phyloP scores from a whole-genome alignment of 2,888 invertebrate genomes.

The Neoscelio sp. region DNA sequence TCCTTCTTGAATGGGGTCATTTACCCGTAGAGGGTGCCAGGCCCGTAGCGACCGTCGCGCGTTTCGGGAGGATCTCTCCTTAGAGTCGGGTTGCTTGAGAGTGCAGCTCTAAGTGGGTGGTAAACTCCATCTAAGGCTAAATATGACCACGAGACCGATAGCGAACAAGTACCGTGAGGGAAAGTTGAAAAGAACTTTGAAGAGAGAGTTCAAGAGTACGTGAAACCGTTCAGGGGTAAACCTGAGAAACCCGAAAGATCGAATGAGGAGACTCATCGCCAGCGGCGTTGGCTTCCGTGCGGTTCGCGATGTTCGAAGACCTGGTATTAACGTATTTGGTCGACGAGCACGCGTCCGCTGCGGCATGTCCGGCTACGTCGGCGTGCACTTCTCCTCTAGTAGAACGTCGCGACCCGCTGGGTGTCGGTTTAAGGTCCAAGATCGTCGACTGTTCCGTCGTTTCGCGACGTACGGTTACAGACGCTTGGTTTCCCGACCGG shows the following conservation, averaged over 20 bases:
- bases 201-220: constrained; percentile 83
- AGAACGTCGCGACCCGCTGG: constrained; percentile 85
- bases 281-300: constrained; percentile 69
- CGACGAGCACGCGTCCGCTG: constrained; percentile 55
- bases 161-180: constrained; percentile 87
- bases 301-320: constrained; percentile 72
- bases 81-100: constrained; percentile 86
- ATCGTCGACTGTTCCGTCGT: constrained; percentile 75
- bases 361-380: constrained; percentile 71
- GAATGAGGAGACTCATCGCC: constrained; percentile 74
- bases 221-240: constrained; percentile 85
- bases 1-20: constrained; percentile 84
- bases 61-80: constrained; percentile 84
- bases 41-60: constrained; percentile 83
- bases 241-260: constrained; percentile 85
- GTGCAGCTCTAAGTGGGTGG: constrained; percentile 85
- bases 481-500: constrained; percentile 78
- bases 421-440: constrained; percentile 82
- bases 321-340: constrained; percentile 71
- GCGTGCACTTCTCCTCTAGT: constrained; percentile 83
- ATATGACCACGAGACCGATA: constrained; percentile 86
- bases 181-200: constrained; percentile 90
- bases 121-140: constrained; percentile 85
- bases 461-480: constrained; percentile 67
- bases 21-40: constrained; percentile 85